Evolutionary conservation across 2,113 vertebrate species (phyloP).

Genomic region (Cettia cetti): DNA sequence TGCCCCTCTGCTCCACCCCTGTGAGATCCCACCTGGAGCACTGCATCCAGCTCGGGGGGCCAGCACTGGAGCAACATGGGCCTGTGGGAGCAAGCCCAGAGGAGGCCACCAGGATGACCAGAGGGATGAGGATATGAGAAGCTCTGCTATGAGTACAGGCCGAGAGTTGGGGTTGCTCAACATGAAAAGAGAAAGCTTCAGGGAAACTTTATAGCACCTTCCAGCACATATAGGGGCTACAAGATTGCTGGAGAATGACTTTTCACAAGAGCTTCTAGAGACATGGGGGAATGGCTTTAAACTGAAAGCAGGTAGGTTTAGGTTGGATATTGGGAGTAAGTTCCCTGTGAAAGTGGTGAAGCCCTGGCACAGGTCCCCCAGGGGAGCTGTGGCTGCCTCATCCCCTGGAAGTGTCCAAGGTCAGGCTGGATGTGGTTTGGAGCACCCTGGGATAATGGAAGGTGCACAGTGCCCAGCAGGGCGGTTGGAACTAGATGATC

Average conservation of each 20-base stretch:
- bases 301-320: not conserved
- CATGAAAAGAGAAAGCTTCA: not conserved
- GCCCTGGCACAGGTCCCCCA: not conserved
- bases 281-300: not conserved
- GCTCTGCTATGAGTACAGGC: not conserved
- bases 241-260: not conserved
- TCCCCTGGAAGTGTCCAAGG: not conserved
- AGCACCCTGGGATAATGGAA: not conserved
- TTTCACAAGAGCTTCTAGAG: not conserved
- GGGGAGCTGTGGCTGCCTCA: not conserved
- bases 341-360: not conserved
- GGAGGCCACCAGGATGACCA: not conserved
- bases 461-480: not conserved
- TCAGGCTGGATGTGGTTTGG: not conserved
- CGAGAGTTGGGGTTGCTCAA: not conserved
- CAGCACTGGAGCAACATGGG: not conserved
- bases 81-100: not conserved
- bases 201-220: not conserved
- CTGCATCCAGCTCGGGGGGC: not conserved
- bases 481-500: rapidly evolving
- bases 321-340: not conserved
- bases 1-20: not conserved
- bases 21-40: not conserved
- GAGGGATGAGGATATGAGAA: not conserved
- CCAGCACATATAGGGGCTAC: not conserved